These are phyloP conservation scores for Cryptus viduatorius DNA, from an alignment of 2,888 invertebrate species.

Conservation along the genomic window DNA sequence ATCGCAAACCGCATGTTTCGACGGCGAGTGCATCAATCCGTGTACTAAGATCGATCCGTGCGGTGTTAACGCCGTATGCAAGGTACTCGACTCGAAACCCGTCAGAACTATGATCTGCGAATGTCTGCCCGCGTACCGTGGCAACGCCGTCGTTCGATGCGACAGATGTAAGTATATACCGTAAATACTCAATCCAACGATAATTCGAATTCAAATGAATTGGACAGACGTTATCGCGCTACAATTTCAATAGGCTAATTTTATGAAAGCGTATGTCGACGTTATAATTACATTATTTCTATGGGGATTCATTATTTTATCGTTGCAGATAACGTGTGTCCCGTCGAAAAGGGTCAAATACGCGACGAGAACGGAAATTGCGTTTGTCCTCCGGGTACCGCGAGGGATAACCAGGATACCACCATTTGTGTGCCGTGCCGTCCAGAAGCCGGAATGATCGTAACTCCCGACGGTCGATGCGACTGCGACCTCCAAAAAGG, in stretches of 20 bases:
- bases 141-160: slow-evolving; percentile 94
- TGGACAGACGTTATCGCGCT: too few species aligned
- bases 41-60: slow-evolving; percentile 93
- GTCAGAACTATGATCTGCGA: slow-evolving; percentile 96
- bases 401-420: slow-evolving; percentile 90
- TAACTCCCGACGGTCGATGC: slow-evolving; percentile 92
- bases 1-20: slow-evolving; percentile 93
- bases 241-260: too few species aligned
- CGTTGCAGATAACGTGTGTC: slow-evolving; percentile 87
- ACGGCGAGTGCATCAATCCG: slow-evolving; percentile 93
- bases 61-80: slow-evolving; percentile 92
- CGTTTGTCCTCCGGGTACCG: slow-evolving; percentile 92
- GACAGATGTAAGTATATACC: slow-evolving; percentile 89
- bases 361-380: slow-evolving; percentile 89
- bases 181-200: background rate
- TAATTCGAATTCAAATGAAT: background rate
- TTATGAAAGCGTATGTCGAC: background rate
- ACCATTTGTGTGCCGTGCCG: slow-evolving; percentile 90
- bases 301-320: background rate
- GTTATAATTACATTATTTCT: background rate
- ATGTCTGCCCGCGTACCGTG: slow-evolving; percentile 94
- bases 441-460: slow-evolving; percentile 90
- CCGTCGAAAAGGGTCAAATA: slow-evolving; percentile 89
- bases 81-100: slow-evolving; percentile 92
- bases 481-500: slow-evolving; percentile 93